Evolutionary conservation across 2,113 vertebrate species (phyloP), one percentile per base, ranked within the genome.

Genomic region (Eptesicus fuscus): DNA sequence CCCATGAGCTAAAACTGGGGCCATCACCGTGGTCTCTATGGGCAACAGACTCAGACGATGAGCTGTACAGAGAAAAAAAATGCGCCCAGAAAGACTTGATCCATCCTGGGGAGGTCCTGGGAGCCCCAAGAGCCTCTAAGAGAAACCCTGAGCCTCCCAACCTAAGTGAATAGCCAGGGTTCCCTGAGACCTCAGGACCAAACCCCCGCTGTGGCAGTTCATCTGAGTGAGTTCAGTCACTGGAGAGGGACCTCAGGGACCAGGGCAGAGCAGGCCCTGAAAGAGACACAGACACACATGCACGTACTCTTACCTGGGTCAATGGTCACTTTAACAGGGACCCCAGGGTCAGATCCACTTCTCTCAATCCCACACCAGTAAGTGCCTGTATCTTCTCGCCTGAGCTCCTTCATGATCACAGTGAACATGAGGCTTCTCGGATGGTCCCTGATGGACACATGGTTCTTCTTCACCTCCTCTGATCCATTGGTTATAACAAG

Each of bases 281-380:
- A 59, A n/a, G 28, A 30, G 44, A 25, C 59, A 61, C 32, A 51
- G 0, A 10, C 42, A 53, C 37, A 67, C 5, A 5, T 0, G 17
- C 32, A 49, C 20, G 3, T 0, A 23, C 0, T 2, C 92, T 94
- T 94, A 97, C 97, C 97, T 96, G 96, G 80, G 22, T 4, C 56
- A 59, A 97, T 2, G 5, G 20, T 84, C 93, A 98, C 96, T 1
- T 4, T 0, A 23, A 98, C 69, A 0, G 0, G 0, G 11, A 5
- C 0, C 13, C 42, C n/a, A 10, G 0, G 1, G 23, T 98, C 97
- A 1, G 0, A 0, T 37, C 53, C 76, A 0, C 0, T 0, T 70
- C 0, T 70, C 20, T 93, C 40, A 73, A 98, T 97, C 32, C 65
- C 97, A 83, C 97, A 98, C 98, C 97, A 97, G 78, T 98, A 98